Percentiles rank a stretch among this genome's conserved stretches.
Evolutionary conservation across 2,797 vertebrate genomes (phyloP).

Genomic region (Lacerta viridis): DNA sequence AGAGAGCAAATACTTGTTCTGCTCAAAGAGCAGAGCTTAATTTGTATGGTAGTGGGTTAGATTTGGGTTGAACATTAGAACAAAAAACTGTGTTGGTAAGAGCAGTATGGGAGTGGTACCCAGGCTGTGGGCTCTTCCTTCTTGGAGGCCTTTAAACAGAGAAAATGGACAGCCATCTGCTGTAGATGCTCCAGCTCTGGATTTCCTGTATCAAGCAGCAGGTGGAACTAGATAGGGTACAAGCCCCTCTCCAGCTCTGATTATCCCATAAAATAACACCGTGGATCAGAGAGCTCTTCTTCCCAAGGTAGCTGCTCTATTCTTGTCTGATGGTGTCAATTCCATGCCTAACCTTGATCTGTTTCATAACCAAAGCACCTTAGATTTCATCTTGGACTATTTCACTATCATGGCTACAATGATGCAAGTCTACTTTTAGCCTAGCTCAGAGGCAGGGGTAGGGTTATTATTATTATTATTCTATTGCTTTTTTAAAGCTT

Average conservation of each 20-base stretch:
- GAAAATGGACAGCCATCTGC: background rate
- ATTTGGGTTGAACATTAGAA: background rate
- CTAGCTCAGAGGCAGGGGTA: constrained; percentile 27
- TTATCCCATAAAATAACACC: background rate
- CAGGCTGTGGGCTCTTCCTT: background rate
- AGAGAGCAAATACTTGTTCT: background rate
- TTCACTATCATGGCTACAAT: constrained; percentile 47
- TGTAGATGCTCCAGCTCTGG: background rate
- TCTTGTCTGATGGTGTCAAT: background rate
- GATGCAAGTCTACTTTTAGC: constrained; percentile 17
- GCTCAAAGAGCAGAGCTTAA: background rate
- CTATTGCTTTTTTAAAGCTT: constrained; percentile 63
- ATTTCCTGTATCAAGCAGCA: background rate
- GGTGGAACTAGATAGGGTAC: background rate
- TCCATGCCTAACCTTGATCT: background rate
- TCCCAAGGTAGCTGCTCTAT: background rate
- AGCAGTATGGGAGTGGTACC: background rate
- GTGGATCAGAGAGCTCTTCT: background rate
- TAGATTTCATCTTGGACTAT: constrained; percentile 22
- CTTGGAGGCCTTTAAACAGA: background rate
- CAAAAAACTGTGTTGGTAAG: background rate
- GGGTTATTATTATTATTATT: constrained; percentile 57
- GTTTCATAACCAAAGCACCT: background rate
- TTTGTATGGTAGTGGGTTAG: background rate
- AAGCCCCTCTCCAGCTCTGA: background rate